phyloP scores from a whole-genome alignment of 2,113 vertebrate species.

The Patagioenas fasciata region DNA sequence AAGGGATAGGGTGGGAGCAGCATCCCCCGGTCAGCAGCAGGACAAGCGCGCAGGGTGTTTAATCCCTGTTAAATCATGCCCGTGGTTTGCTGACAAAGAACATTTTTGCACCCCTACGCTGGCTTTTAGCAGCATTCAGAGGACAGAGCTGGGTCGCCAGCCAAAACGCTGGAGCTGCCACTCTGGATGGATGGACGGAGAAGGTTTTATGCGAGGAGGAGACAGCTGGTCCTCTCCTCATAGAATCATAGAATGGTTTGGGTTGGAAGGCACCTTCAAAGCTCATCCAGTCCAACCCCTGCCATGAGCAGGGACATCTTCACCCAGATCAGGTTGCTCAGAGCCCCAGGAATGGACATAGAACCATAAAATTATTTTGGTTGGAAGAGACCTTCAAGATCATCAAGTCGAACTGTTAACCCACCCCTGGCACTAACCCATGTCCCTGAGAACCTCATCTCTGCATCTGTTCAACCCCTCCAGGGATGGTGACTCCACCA shows the following conservation, averaged over 20 bases:
- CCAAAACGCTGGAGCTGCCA: neutral
- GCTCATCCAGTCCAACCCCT: too few species aligned
- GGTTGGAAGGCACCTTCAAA: neutral
- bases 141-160: neutral
- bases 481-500: too few species aligned
- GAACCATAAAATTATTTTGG: too few species aligned
- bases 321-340: accelerated
- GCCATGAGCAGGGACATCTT: neutral
- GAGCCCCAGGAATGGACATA: neutral
- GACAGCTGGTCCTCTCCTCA: neutral
- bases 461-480: too few species aligned
- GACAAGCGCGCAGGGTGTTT: neutral
- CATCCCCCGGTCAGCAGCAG: neutral
- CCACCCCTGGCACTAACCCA: too few species aligned
- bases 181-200: neutral
- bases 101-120: neutral
- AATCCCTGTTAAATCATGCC: neutral
- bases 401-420: too few species aligned
- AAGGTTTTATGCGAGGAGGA: neutral
- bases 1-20: neutral
- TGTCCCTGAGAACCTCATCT: too few species aligned
- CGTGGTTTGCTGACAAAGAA: neutral
- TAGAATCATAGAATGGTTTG: neutral
- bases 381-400: too few species aligned
- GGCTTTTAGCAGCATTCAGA: neutral